These are phyloP conservation scores for Drosophila siamana DNA, from an alignment of 2,888 invertebrate species.

Conservation along the genomic window DNA sequence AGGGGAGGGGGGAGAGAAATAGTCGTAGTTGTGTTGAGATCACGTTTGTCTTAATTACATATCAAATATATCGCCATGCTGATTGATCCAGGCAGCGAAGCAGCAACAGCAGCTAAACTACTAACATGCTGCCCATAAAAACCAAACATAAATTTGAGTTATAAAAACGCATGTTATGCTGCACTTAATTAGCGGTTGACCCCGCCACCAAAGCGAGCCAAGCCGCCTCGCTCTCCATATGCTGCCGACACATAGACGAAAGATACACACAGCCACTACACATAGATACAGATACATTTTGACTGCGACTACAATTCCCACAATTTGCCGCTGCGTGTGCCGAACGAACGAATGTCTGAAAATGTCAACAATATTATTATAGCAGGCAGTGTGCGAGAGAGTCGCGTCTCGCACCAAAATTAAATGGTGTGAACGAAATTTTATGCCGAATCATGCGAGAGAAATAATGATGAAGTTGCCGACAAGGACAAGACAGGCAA, in stretches of 20 bases:
- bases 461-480: constrained; percentile 80
- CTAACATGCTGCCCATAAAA: constrained; percentile 65
- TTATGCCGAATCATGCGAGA: constrained; percentile 82
- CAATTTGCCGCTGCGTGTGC: constrained; percentile 75
- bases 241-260: constrained; percentile 18
- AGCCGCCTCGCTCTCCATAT: too few species aligned
- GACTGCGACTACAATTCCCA: constrained; percentile 66
- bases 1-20: constrained; percentile 1
- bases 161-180: constrained; percentile 80
- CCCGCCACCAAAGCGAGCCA: constrained; percentile 36
- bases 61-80: constrained; percentile 77
- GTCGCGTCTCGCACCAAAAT: constrained; percentile 54
- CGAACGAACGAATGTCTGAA: constrained; percentile 43
- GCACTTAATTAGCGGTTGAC: constrained; percentile 77
- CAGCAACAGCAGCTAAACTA: constrained; percentile 17
- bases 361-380: constrained; percentile 74
- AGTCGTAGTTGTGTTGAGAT: constrained; percentile 17
- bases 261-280: constrained; percentile 15
- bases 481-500: constrained; percentile 21
- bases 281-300: constrained; percentile 40
- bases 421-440: constrained; percentile 81
- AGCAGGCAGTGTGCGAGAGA: constrained; percentile 30
- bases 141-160: constrained; percentile 76
- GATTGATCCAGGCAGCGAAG: constrained; percentile 72
- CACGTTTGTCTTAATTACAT: constrained; percentile 78